phyloP scores from a whole-genome alignment of 1,140 invertebrate species.

The Chironomus tepperi region DNA sequence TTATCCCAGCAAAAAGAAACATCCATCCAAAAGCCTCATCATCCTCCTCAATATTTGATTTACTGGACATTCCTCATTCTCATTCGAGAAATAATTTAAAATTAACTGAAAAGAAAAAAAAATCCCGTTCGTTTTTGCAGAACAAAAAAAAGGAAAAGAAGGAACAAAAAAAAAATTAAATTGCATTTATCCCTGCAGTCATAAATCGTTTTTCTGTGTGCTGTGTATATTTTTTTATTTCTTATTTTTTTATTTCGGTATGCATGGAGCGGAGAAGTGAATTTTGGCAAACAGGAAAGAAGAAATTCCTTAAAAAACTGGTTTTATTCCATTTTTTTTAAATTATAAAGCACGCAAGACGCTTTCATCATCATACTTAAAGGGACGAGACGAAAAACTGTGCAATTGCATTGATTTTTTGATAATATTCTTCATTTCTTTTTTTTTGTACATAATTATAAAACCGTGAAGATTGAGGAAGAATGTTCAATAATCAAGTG shows the following conservation, averaged over 20 bases:
- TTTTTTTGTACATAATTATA: too few relatives aligned
- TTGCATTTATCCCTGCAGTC: constrained; percentile 11
- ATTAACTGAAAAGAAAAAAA: background rate
- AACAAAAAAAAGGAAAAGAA: background rate
- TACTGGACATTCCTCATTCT: too few relatives aligned
- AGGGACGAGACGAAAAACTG: background rate
- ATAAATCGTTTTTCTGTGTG: constrained; percentile 5
- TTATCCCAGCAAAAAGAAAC: too few relatives aligned
- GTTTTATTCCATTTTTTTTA: background rate
- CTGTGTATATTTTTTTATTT: background rate
- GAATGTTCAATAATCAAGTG: background rate
- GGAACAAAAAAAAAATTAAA: background rate
- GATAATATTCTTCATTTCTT: background rate
- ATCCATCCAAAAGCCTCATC: too few relatives aligned
- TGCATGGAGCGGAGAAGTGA: background rate
- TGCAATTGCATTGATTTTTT: background rate
- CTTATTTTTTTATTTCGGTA: background rate
- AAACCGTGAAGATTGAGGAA: background rate
- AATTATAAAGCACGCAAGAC: background rate
- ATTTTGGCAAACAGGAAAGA: background rate
- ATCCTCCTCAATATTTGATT: too few relatives aligned
- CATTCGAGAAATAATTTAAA: background rate
- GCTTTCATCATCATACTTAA: background rate
- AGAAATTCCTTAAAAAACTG: background rate
- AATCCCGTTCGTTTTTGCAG: background rate